Evolutionary conservation across 2,797 vertebrate species (phyloP), one percentile per base, ranked within the genome.

Genomic region (Dallia pectoralis): DNA sequence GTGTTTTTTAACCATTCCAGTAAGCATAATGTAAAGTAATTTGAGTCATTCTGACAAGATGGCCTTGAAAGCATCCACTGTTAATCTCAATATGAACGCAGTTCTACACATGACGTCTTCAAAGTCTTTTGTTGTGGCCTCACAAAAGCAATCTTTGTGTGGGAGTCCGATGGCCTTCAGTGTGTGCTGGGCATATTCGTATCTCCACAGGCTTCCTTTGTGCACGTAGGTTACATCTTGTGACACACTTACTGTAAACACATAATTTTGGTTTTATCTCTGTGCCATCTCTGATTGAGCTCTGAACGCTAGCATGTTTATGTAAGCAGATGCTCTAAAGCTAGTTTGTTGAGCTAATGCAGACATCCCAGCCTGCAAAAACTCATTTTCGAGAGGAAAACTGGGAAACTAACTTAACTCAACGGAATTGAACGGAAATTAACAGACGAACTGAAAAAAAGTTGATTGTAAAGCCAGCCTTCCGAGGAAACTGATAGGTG

Each of bases 131-230:
- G 77, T 82, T 84, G 80, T 74, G 61, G 27, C 1, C 18, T 25
- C 44, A 87, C 78, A 87, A 85, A 85, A 81, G 84, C 69, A 77
- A 77, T 75, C 74, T 87, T 85, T 89, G 85, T 87, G 81, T 81
- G 84, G 79, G 82, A 72, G 76, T 83, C 74, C 73, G 53, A 64
- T 6, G 6, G 67, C 78, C 81, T 75, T 74, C 70, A 78, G 77
- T 77, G 72, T 75, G 69, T 80, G 82, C 80, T 78, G 40, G 63
- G 22, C 32, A 56, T 80, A 77, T 76, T 78, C 74, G 80, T 72
- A 69, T 33, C 33, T 72, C 15, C 70, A 79, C 71, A 74, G 83
- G 59, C 76, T 70, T 78, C 62, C 66, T 62, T 84, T 86, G 82
- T 84, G 69, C 64, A 29, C 16, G 7, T 62, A 36, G 29, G 56